These are phyloP conservation scores for Drosophila falleni DNA, from an alignment of 2,888 invertebrate species.

Conservation along the genomic window DNA sequence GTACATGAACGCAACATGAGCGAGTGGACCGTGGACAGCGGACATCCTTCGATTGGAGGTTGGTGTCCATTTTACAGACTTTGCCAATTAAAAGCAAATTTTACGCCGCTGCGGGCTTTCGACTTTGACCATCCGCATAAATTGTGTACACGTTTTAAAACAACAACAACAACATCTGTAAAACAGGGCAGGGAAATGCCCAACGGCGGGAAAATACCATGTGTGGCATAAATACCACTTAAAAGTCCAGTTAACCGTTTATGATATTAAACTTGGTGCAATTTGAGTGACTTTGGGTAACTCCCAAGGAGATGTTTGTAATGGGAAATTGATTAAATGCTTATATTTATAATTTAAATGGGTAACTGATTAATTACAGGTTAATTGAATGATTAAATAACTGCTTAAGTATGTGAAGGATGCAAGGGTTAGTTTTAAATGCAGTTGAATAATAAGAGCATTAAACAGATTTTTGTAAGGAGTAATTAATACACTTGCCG, in stretches of 20 bases:
- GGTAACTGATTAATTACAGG: conserved; percentile 1
- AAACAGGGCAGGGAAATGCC: conserved; percentile 27
- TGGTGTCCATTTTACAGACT: conserved; percentile 48
- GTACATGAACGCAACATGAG: conserved; percentile 22
- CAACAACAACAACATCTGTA: conserved; percentile 14
- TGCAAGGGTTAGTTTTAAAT: neutral
- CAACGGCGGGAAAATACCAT: conserved; percentile 31
- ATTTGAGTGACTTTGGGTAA: neutral
- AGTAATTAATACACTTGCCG: too few species aligned
- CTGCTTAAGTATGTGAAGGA: neutral
- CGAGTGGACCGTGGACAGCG: conserved; percentile 26
- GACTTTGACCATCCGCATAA: conserved; percentile 41
- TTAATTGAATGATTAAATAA: neutral
- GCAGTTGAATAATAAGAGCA: neutral
- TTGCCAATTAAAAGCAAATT: conserved; percentile 76
- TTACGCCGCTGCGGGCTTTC: conserved; percentile 47
- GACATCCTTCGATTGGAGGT: conserved; percentile 22
- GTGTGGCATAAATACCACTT: conserved; percentile 47
- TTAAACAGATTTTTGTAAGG: too few species aligned
- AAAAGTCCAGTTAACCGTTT: conserved; percentile 41
- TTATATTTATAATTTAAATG: neutral
- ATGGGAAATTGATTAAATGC: neutral
- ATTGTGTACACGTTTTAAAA: conserved; percentile 59
- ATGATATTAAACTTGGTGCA: conserved; percentile 25
- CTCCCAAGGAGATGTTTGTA: neutral